These are phyloP conservation scores for Epinotia demarniana DNA, from an alignment of 2,888 invertebrate species.

Conservation along the genomic window DNA sequence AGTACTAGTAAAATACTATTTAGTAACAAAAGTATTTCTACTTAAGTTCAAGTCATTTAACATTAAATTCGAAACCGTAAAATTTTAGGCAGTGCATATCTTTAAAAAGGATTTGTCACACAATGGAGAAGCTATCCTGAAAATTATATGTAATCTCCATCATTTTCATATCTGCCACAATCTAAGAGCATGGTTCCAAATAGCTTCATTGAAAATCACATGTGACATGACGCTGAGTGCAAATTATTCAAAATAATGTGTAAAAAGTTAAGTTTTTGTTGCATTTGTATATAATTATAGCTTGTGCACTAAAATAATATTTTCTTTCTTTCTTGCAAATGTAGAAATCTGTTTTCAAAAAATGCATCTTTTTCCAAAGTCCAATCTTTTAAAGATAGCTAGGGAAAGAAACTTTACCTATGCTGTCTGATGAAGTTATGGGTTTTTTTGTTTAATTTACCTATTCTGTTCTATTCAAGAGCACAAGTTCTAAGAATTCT, in stretches of 20 bases:
- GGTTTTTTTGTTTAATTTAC: conserved; percentile 7
- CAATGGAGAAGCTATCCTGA: neutral
- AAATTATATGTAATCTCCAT: neutral
- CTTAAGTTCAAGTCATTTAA: no score
- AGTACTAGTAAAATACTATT: no score
- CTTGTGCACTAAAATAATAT: no score
- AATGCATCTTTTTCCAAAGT: neutral
- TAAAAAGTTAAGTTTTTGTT: no score
- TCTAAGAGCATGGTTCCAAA: neutral
- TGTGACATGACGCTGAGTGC: no score
- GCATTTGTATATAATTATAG: no score
- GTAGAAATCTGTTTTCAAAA: neutral
- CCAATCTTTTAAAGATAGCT: conserved; percentile 14
- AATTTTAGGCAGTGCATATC: no score
- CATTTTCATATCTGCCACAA: neutral
- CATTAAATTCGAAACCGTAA: no score
- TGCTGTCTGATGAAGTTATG: neutral
- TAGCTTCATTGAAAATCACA: no score
- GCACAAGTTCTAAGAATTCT: neutral
- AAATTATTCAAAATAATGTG: no score
- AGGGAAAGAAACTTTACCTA: conserved; percentile 12
- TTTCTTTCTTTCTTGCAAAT: neutral
- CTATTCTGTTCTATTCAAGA: conserved; percentile 1
- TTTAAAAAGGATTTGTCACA: no score
- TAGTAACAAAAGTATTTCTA: no score